Evolutionary conservation across 1,140 invertebrate genomes (phyloP).

Genomic region (Aethina tumida): DNA sequence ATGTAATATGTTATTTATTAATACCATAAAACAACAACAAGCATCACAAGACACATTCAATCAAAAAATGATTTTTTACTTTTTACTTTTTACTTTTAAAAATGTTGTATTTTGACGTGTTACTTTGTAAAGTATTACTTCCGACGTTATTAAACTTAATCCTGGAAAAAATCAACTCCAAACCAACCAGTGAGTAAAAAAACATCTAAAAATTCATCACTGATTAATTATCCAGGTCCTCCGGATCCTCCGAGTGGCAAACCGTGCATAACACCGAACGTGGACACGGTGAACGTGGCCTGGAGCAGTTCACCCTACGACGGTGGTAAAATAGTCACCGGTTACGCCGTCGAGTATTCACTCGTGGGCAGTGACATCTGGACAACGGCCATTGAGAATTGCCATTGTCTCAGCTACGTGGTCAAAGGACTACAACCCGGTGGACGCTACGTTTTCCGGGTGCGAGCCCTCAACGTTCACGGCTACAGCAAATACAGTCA

Average conservation of each 20-base stretch:
- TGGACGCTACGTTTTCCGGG: slow-evolving; percentile 57
- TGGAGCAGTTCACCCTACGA: slow-evolving; percentile 78
- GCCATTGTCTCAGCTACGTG: slow-evolving; percentile 53
- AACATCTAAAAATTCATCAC: too few species aligned
- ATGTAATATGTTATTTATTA: too few species aligned
- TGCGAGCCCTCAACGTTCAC: slow-evolving; percentile 69
- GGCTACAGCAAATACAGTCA: slow-evolving; percentile 60
- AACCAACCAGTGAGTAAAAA: too few species aligned
- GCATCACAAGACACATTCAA: too few species aligned
- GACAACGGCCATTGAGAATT: slow-evolving; percentile 48
- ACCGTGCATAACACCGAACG: slow-evolving; percentile 45
- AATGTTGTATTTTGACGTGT: too few species aligned
- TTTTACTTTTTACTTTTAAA: too few species aligned
- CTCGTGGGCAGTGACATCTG: slow-evolving; percentile 43
- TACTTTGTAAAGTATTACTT: too few species aligned
- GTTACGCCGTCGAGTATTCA: slow-evolving; percentile 69
- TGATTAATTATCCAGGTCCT: too few species aligned
- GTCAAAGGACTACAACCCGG: slow-evolving; percentile 45
- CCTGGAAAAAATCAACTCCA: too few species aligned
- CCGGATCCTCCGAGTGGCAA: slow-evolving; percentile 64
- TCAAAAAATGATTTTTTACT: too few species aligned
- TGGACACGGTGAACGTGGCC: slow-evolving; percentile 49
- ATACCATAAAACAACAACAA: too few species aligned
- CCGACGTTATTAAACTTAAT: too few species aligned
- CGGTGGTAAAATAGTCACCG: slow-evolving; percentile 73